Evolutionary conservation across 2,888 invertebrate species (phyloP), one percentile per base, ranked within the genome.

Genomic region (Ormyrus pomaceus): DNA sequence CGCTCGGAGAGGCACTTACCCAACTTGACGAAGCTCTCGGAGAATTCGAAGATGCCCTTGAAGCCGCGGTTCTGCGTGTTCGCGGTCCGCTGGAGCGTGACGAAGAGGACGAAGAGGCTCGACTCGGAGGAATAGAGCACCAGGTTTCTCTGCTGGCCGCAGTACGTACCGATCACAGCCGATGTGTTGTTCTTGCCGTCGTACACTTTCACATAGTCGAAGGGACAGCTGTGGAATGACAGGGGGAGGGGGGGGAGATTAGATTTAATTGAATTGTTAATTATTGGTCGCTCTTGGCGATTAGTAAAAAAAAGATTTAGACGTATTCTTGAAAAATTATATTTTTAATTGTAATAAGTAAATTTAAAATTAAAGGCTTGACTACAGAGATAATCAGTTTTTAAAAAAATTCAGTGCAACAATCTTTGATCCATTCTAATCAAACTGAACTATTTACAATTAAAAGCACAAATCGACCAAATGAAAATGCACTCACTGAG

Each of bases 1-100:
- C 19, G 2, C 2, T 1, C 19, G 19, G 19, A 1, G 19, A 19
- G 19, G 19, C 45, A 87, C 94, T 94, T 91, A 97, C 98, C 97
- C 94, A 99, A 94, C 93, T 98, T 97, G 92, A 99, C 99, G 93
- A 98, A 99, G 92, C 96, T 95, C 92, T 98, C 97, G 88, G 98
- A 98, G 93, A 99, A 99, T 93, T 98, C 98, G 93, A 97, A 99
- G 92, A 98, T 97, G 91, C 98, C 98, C 92, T 97, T 97, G 93
- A 98, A 99, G 91, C 99, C 99, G 91, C 98, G 95, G 92, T 99
- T 98, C 93, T 98, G 98, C 86, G 97, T 96, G 92, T 96, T 97
- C 91, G 96, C 98, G 91, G 96, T 95, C 92, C 97, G 95, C 91
- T 95, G 94, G 88, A 98, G 94, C 87, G 98, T 97, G 91, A 94